phyloP scores from a whole-genome alignment of 2,888 invertebrate genomes.

The Habroteleia sp. region DNA sequence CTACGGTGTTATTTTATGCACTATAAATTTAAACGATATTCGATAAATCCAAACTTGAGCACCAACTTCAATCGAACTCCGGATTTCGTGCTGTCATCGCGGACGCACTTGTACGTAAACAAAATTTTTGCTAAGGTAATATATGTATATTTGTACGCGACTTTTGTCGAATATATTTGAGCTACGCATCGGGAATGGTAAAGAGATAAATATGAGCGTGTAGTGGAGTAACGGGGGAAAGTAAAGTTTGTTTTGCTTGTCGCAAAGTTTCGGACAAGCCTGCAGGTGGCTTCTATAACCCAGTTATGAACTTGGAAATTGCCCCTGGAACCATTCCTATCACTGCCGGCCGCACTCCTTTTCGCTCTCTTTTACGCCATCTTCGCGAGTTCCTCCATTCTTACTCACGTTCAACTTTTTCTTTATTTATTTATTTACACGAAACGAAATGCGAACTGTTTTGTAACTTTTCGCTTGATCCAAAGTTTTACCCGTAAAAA shows the following conservation, averaged over 20 bases:
- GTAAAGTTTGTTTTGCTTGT: conserved; percentile 48
- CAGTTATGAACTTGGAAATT: conserved; percentile 59
- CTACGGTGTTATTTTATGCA: neutral
- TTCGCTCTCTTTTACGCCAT: conserved; percentile 23
- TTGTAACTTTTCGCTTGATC: conserved; percentile 33
- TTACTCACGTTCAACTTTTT: conserved; percentile 14
- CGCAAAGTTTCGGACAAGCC: conserved; percentile 51
- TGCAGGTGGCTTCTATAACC: conserved; percentile 57
- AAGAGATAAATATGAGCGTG: conserved; percentile 47
- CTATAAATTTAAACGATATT: conserved; percentile 10
- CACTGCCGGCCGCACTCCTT: neutral
- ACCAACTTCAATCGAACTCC: conserved; percentile 1
- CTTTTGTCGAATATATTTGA: conserved; percentile 36
- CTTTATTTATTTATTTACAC: conserved; percentile 50
- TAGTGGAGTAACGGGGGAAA: neutral
- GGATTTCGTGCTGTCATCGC: neutral
- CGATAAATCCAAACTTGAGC: conserved; percentile 7
- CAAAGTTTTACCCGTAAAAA: conserved; percentile 38
- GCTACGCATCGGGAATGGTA: conserved; percentile 45
- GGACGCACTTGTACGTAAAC: neutral
- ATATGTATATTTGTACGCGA: conserved; percentile 33
- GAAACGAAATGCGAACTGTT: conserved; percentile 35
- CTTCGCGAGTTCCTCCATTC: conserved; percentile 12
- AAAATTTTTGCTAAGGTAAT: conserved; percentile 11
- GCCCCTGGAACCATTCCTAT: conserved; percentile 12